Evolutionary conservation across 2,888 invertebrate genomes (phyloP).

Genomic region (Dryococelus australis): DNA sequence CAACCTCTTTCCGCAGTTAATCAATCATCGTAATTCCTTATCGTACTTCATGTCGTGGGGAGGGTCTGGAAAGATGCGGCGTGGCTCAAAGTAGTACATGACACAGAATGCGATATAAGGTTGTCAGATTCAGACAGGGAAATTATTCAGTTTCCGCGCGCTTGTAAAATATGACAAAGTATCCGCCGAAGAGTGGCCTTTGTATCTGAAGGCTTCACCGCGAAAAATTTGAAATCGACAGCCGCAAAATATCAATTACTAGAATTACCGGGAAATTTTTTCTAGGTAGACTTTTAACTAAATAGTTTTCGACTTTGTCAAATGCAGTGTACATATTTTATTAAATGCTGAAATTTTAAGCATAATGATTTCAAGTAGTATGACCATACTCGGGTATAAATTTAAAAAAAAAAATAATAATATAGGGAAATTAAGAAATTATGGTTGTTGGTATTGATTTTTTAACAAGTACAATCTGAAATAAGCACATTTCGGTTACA

Average conservation of each 20-base stretch:
- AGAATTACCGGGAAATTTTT: neutral
- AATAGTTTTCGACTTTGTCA: no score
- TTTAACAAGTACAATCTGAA: no score
- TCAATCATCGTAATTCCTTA: neutral
- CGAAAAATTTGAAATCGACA: neutral
- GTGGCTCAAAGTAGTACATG: neutral
- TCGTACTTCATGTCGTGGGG: neutral
- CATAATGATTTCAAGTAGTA: no score
- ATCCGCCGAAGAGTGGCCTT: neutral
- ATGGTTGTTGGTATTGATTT: no score
- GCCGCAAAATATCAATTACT: no score
- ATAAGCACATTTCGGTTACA: no score
- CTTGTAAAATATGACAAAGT: neutral
- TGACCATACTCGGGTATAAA: no score
- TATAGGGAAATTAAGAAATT: no score
- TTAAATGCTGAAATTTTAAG: no score
- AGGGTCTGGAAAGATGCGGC: neutral
- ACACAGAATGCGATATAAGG: conserved; percentile 2
- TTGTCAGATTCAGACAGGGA: neutral
- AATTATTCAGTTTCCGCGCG: neutral
- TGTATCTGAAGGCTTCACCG: neutral
- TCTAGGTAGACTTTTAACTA: no score
- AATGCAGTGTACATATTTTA: no score
- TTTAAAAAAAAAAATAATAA: no score
- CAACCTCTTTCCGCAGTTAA: neutral